These are phyloP conservation scores for Hoplias malabaricus DNA, from an alignment of 2,113 vertebrate species.

Conservation along the genomic window DNA sequence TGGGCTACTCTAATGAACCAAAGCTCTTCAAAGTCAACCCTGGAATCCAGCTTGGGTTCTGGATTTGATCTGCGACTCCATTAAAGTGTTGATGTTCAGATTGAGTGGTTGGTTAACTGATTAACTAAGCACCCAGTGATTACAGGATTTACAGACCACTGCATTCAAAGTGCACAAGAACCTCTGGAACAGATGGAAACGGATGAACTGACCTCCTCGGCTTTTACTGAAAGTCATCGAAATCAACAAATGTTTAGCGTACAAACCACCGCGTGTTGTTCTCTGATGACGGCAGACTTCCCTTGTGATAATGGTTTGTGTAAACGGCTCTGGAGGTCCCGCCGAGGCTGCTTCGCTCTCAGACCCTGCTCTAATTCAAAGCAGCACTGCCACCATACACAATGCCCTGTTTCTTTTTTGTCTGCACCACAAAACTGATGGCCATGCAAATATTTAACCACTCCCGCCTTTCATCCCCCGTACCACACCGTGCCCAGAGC, in stretches of 20 bases:
- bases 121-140: no score
- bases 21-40: no score
- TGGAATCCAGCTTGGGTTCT: no score
- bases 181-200: not conserved
- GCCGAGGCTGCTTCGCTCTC: not conserved
- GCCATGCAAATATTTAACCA: conserved; percentile 3
- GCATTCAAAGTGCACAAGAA: no score
- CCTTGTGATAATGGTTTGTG: conserved; percentile 10
- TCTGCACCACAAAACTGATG: conserved; percentile 8
- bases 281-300: not conserved
- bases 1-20: no score
- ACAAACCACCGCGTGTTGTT: not conserved
- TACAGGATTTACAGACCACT: no score
- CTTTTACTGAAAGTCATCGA: not conserved
- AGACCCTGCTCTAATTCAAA: conserved; percentile 4
- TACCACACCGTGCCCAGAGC: conserved; percentile 3
- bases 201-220: not conserved
- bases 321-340: not conserved
- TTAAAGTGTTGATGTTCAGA: no score
- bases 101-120: no score
- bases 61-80: no score
- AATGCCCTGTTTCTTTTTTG: not conserved
- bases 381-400: not conserved
- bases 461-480: conserved; percentile 7
- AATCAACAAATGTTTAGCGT: not conserved